A percentile compares a stretch with the other conserved stretches of the same genome.
These are phyloP conservation scores for Chymomyza procnemis DNA, from an alignment of 2,888 invertebrate species.

Conservation along the genomic window DNA sequence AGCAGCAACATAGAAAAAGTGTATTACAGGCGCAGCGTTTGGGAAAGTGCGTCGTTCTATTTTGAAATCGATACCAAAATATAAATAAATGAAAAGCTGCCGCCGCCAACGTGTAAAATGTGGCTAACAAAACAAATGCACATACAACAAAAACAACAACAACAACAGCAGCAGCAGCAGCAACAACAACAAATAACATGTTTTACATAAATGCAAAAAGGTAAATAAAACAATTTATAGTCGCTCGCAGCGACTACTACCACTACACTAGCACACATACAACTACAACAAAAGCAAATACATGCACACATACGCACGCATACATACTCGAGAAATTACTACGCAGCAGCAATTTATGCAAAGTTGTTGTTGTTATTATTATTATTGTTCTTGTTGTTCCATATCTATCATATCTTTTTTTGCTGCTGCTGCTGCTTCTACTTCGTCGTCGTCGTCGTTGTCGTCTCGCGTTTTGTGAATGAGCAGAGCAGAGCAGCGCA, in stretches of 20 bases:
- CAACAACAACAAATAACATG: constrained; percentile 37
- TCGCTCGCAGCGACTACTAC: too few species aligned
- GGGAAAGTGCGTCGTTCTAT: constrained; percentile 64
- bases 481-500: constrained; percentile 53
- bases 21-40: constrained; percentile 44
- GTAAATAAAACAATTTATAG: constrained; percentile 46
- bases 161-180: constrained; percentile 31
- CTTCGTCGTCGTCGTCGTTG: constrained; percentile 46
- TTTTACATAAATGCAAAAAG: constrained; percentile 52
- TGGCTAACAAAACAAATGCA: constrained; percentile 30
- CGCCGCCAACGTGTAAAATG: background rate
- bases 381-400: constrained; percentile 55
- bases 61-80: constrained; percentile 73
- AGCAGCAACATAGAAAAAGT: constrained; percentile 24
- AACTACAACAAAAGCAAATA: constrained; percentile 7
- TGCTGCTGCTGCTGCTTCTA: too few species aligned
- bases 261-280: background rate
- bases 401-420: constrained; percentile 69
- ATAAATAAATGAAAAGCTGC: constrained; percentile 54
- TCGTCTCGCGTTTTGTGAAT: constrained; percentile 57
- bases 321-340: constrained; percentile 60
- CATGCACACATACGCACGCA: constrained; percentile 15
- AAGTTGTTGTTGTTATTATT: constrained; percentile 47
- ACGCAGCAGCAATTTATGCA: constrained; percentile 72
- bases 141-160: constrained; percentile 18